A percentile compares a stretch with the other conserved stretches of the same genome.
Conservation (phyloP, 1,140 invertebrate species). For the Ceratoteleas bidentatus region DNA sequence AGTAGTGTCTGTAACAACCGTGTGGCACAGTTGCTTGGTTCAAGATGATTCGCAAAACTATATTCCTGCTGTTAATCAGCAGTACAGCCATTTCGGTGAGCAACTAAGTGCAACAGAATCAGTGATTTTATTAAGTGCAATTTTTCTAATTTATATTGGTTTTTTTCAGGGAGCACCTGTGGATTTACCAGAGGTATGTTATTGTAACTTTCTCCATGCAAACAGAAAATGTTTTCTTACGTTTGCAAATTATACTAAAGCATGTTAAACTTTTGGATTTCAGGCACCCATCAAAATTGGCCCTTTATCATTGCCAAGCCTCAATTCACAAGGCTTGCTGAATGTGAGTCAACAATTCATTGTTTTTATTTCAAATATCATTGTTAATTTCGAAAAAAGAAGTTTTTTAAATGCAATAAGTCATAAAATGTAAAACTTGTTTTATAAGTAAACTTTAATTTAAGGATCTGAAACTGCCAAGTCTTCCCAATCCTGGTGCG, state of each 20-base stretch:
- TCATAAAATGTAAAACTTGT: background rate
- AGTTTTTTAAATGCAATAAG: background rate
- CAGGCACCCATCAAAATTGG: background rate
- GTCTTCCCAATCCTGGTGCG: background rate
- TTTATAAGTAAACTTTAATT: background rate
- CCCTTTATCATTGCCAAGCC: background rate
- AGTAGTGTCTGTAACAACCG: conserved; percentile 14
- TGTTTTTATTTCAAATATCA: background rate
- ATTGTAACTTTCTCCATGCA: background rate
- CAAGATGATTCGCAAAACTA: conserved; percentile 37
- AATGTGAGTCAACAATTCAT: background rate
- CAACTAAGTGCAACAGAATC: background rate
- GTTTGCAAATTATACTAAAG: background rate
- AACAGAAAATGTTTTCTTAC: background rate
- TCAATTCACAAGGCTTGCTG: background rate
- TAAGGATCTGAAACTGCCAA: background rate
- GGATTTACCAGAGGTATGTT: conserved; percentile 8
- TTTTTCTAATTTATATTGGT: background rate
- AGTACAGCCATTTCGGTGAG: conserved; percentile 27
- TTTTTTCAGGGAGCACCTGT: conserved; percentile 24
- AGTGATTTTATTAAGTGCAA: background rate
- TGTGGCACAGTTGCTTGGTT: background rate
- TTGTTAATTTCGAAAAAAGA: background rate
- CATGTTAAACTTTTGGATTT: background rate
- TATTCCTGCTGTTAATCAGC: conserved; percentile 24